Conservation (phyloP, 1,140 invertebrate genomes). For the Steinernema khuongi region DNA sequence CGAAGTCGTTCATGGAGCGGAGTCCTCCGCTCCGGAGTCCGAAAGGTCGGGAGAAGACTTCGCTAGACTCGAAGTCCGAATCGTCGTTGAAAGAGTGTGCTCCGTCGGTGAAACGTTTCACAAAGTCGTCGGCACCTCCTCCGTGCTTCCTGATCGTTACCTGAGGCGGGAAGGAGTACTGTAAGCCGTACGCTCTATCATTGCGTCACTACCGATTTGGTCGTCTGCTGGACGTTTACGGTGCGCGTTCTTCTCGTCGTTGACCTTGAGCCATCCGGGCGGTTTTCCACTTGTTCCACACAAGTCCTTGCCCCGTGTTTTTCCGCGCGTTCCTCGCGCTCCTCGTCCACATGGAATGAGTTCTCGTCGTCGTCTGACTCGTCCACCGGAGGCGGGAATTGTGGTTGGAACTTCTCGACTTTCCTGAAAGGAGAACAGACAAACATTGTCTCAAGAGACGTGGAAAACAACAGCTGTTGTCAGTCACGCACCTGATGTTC, state of each 20-base stretch:
- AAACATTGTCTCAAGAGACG: background rate
- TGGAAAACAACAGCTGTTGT: no score
- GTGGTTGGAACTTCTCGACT: conserved; percentile 38
- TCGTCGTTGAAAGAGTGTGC: conserved; percentile 3
- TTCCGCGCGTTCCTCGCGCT: conserved; percentile 40
- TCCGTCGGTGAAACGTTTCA: background rate
- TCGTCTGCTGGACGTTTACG: conserved; percentile 35
- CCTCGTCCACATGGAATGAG: conserved; percentile 34
- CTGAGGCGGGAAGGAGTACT: background rate
- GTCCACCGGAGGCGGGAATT: conserved; percentile 32
- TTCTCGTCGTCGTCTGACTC: conserved; percentile 43
- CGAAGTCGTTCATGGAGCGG: background rate
- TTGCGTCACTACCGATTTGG: conserved; percentile 24
- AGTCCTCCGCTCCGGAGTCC: background rate
- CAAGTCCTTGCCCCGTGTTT: conserved; percentile 42
- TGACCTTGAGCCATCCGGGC: conserved; percentile 35
- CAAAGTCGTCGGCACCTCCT: background rate
- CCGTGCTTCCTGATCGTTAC: background rate
- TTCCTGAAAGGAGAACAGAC: conserved; percentile 31
- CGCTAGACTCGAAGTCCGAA: background rate
- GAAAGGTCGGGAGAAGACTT: background rate
- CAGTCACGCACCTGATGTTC: conserved; percentile 28
- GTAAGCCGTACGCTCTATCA: background rate
- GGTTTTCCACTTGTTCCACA: conserved; percentile 42
- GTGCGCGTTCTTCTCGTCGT: conserved; percentile 43